Conservation (phyloP, 2,113 vertebrate genomes). For the Onychorhynchus coronatus region DNA sequence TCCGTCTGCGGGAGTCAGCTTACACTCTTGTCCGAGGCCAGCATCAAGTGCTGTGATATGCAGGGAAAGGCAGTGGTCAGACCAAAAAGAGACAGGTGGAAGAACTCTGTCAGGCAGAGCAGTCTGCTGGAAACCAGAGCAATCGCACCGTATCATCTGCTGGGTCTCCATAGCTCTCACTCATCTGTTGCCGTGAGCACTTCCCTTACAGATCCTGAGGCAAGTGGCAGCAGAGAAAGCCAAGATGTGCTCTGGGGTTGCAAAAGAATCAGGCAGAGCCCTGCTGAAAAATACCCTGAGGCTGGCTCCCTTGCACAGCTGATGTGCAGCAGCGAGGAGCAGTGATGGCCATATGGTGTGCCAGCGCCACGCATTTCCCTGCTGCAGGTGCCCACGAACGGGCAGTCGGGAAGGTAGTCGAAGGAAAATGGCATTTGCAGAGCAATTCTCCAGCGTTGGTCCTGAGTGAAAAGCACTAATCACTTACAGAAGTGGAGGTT, state of each 20-base stretch:
- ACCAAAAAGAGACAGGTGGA: neutral
- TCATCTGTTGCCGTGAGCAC: neutral
- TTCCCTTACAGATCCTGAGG: slow-evolving; percentile 32
- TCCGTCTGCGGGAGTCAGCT: neutral
- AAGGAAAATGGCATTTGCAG: neutral
- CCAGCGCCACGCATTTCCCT: neutral
- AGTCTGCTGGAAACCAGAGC: neutral
- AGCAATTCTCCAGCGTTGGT: neutral
- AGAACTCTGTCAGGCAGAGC: neutral
- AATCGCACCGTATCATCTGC: rapidly evolving
- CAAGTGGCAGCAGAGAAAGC: neutral
- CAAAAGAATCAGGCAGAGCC: neutral
- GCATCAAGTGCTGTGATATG: rapidly evolving
- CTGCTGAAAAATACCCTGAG: neutral
- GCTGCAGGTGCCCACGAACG: neutral
- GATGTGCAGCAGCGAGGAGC: neutral
- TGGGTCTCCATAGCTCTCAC: neutral
- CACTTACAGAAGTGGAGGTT: neutral
- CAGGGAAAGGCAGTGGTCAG: neutral
- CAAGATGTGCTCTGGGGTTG: neutral
- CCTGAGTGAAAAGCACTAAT: neutral
- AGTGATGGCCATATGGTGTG: neutral
- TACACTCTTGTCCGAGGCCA: neutral
- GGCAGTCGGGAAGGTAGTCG: neutral
- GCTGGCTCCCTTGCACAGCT: neutral